phyloP scores from a whole-genome alignment of 2,113 vertebrate species.

The Lepus timidus region DNA sequence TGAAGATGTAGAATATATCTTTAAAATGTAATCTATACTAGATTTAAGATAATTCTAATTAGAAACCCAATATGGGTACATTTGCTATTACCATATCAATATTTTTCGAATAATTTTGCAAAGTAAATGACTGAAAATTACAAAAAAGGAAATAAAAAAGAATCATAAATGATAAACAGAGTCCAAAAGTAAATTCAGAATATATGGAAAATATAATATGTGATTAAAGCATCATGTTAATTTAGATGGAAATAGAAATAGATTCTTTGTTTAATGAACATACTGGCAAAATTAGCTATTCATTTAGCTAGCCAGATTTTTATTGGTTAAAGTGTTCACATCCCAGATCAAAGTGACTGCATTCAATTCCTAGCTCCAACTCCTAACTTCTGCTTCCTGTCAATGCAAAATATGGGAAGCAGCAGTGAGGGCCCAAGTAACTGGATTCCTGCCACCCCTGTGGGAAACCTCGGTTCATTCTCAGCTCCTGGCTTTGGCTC shows the following conservation, averaged over 20 bases:
- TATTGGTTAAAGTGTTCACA: neutral
- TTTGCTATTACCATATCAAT: neutral
- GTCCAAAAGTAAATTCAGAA: neutral
- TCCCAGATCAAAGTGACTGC: too few species aligned
- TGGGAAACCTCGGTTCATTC: too few species aligned
- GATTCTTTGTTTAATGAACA: conserved; percentile 30
- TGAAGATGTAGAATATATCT: neutral
- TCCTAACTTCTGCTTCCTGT: too few species aligned
- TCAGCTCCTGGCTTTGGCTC: too few species aligned
- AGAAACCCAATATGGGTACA: neutral
- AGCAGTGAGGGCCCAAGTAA: too few species aligned
- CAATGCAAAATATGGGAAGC: too few species aligned
- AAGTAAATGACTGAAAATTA: neutral
- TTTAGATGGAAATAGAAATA: conserved; percentile 28
- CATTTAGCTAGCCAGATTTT: neutral
- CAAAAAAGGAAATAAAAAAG: neutral
- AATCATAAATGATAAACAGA: conserved; percentile 11
- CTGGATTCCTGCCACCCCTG: too few species aligned
- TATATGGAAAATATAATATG: neutral
- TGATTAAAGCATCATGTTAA: neutral
- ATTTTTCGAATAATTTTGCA: neutral
- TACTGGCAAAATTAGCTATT: neutral
- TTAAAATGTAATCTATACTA: neutral
- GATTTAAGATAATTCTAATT: conserved; percentile 26
- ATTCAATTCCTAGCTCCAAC: too few species aligned